These are phyloP conservation scores for Ardeotis arabs DNA, from an alignment of 2,113 vertebrate species.

Conservation along the genomic window DNA sequence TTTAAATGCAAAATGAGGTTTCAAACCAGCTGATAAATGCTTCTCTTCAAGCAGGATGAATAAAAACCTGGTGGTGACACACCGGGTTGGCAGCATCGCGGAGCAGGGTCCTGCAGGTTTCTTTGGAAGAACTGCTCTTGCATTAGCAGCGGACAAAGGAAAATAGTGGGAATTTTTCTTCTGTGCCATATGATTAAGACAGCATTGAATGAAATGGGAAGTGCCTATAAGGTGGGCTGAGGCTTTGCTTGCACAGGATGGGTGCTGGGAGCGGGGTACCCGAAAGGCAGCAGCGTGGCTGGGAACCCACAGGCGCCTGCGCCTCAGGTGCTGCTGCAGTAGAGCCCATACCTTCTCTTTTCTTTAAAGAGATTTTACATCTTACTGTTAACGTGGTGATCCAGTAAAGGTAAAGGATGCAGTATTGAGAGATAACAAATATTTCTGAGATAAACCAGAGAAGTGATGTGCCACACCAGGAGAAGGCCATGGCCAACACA, in stretches of 20 bases:
- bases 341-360: no score
- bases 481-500: background rate
- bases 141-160: background rate
- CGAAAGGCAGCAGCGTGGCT: accelerated
- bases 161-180: background rate
- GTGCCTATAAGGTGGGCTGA: background rate
- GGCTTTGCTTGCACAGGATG: background rate
- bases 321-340: no score
- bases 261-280: accelerated
- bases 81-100: background rate
- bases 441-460: background rate
- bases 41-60: constrained; percentile 18
- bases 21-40: constrained; percentile 20
- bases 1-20: constrained; percentile 57
- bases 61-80: constrained; percentile 16
- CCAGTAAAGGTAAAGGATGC: background rate
- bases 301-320: background rate
- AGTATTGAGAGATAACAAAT: accelerated
- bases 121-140: background rate
- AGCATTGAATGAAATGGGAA: background rate
- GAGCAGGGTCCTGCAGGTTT: background rate
- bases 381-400: background rate
- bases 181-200: accelerated
- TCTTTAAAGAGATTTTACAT: background rate
- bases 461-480: accelerated